Evolutionary conservation across 2,113 vertebrate species (phyloP).

Genomic region (Cromileptes altivelis): DNA sequence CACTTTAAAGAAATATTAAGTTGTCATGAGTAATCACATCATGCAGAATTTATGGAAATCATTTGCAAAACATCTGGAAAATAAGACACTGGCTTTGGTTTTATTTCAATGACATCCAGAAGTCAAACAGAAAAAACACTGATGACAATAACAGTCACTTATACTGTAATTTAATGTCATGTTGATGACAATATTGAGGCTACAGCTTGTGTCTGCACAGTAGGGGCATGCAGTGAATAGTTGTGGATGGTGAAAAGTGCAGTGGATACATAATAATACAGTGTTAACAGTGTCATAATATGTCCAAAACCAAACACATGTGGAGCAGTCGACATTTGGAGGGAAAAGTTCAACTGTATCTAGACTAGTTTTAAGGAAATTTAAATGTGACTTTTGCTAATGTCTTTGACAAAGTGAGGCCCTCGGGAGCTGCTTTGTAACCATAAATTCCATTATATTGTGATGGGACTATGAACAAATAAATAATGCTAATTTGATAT

Average conservation of each 20-base stretch:
- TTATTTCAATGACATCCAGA: slow-evolving; percentile 33
- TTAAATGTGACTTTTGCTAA: slow-evolving; percentile 4
- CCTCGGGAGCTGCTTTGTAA: no score
- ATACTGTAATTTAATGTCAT: not conserved
- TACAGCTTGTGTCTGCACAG: not conserved
- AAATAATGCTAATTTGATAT: no score
- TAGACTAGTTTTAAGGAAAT: not conserved
- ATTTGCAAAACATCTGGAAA: slow-evolving; percentile 49
- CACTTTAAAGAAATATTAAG: slow-evolving; percentile 33
- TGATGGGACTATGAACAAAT: no score
- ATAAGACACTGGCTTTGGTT: slow-evolving; percentile 30
- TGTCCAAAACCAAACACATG: not conserved
- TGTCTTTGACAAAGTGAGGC: not conserved
- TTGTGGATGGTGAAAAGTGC: not conserved
- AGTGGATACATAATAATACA: not conserved
- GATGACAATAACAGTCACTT: slow-evolving; percentile 31
- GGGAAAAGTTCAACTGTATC: not conserved
- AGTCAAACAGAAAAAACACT: slow-evolving; percentile 19
- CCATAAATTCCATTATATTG: no score
- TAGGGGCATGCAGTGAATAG: not conserved
- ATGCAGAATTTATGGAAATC: slow-evolving; percentile 33
- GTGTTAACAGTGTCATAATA: slow-evolving; percentile 13
- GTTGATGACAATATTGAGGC: slow-evolving; percentile 1
- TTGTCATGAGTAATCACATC: slow-evolving; percentile 25
- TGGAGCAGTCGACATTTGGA: not conserved